phyloP scores from a whole-genome alignment of 2,797 vertebrate species.

The Etheostoma perlongum region DNA sequence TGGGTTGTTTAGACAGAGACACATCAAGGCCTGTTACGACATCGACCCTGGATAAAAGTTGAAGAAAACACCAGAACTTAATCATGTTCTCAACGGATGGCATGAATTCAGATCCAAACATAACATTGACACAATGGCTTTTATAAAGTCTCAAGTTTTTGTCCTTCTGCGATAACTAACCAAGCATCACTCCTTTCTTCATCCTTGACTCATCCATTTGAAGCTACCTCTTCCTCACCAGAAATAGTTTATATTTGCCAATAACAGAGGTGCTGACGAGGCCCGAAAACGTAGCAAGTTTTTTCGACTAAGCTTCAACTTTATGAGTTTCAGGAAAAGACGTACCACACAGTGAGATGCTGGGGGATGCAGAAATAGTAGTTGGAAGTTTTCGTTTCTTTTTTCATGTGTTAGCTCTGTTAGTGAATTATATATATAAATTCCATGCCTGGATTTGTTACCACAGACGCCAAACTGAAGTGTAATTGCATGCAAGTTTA shows the following conservation, averaged over 20 bases:
- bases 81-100: neutral
- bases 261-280: slow-evolving; percentile 73
- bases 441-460: slow-evolving; percentile 63
- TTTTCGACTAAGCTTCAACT: slow-evolving; percentile 66
- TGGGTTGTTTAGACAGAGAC: slow-evolving; percentile 28
- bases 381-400: slow-evolving; percentile 23
- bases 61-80: neutral
- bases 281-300: slow-evolving; percentile 64
- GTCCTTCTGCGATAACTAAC: slow-evolving; percentile 23
- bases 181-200: slow-evolving; percentile 21
- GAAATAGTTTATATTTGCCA: slow-evolving; percentile 63
- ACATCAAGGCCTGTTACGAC: neutral
- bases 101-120: slow-evolving; percentile 2
- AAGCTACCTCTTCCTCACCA: slow-evolving; percentile 29
- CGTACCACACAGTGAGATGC: slow-evolving; percentile 71
- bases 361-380: slow-evolving; percentile 23
- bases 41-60: neutral
- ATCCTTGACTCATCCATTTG: slow-evolving; percentile 22
- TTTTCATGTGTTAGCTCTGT: slow-evolving; percentile 24
- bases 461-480: slow-evolving; percentile 70
- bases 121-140: neutral
- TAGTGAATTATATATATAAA: slow-evolving; percentile 55
- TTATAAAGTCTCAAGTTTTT: slow-evolving; percentile 1
- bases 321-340: slow-evolving; percentile 66
- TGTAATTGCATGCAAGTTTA: slow-evolving; percentile 77